Base-by-base conservation (phyloP, 2,888 invertebrate genomes). In the Monochamus alternatus region DNA sequence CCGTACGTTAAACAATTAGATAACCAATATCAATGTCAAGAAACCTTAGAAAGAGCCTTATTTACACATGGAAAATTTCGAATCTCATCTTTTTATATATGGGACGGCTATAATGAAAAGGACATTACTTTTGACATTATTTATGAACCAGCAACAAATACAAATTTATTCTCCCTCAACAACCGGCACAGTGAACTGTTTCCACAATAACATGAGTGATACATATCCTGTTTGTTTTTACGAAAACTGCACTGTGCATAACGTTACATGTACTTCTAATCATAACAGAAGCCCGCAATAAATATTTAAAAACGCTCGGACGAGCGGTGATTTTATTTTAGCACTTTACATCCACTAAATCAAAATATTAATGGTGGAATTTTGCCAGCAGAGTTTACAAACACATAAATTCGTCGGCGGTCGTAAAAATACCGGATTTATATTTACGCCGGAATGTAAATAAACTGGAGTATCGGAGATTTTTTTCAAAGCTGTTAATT, bases 91-190 rank as follows among this genome's bases (percentile, higher is more conserved):
- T n/a, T n/a, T n/a, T n/a, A n/a, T n/a, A n/a, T 22, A 22, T 22
- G 22, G 22, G 22, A 22, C 22, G 22, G 22, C 22, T 22, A 22
- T 22, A 22, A 22, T 22, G n/a, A 22, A 22, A 22, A 22, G 22
- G 22, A 22, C 22, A 22, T 22, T 22, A 22, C 22, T 22, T 22
- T 79, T 81, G 5, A 75, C 86, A 0, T 81, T 84, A 68, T 59
- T 80, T 32, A 82, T 86, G 30, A 85, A 85, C 66, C 7, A 7
- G 38, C 38, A 38, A 38, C 38, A 38, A 22, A 38, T 38, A 77
- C 69, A 30, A 81, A 83, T n/a, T 82, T 73, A 32, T 82, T 86
- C 30, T 80, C 81, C 2, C 75, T 86, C 31, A 43, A 77, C 30
- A 65, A 5, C 7, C 22, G 63, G 38, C 22, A 55, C 55, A 5